Percentiles rank a stretch among this genome's conserved stretches.
These are phyloP conservation scores for Chrysogorgia sp. DNA, from an alignment of 92 coral and sea anemone species.

Conservation along the genomic window DNA sequence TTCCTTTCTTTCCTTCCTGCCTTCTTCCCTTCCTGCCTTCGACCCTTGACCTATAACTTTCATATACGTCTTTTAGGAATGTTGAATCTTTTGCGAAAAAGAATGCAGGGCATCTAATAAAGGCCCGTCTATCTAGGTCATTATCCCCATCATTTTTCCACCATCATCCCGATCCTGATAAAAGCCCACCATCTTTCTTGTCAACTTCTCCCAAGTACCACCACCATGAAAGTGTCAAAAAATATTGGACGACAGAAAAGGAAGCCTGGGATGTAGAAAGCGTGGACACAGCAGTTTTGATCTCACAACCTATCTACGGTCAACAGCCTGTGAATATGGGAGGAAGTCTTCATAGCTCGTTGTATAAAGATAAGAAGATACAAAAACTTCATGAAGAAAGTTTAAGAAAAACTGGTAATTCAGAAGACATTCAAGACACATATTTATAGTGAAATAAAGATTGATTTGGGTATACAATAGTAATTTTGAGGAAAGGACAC, in stretches of 20 bases:
- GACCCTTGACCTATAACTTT: no score
- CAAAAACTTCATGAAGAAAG: slow-evolving; percentile 72
- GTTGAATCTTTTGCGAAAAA: no score
- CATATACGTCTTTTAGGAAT: no score
- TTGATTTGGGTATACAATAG: no score
- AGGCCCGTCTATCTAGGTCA: slow-evolving; percentile 15
- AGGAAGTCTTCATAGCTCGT: slow-evolving; percentile 76
- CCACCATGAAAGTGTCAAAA: neutral
- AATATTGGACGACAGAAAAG: neutral
- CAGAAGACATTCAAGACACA: no score
- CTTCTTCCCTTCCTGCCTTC: no score
- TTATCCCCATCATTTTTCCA: slow-evolving; percentile 41
- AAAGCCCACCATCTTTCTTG: neutral
- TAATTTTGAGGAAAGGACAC: no score
- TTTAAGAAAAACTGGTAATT: slow-evolving; percentile 76
- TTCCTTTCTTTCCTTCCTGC: no score
- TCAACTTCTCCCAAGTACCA: neutral
- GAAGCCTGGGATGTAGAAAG: slow-evolving; percentile 73
- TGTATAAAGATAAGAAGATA: slow-evolving; percentile 76
- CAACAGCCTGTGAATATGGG: slow-evolving; percentile 94
- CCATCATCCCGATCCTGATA: neutral
- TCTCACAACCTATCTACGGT: slow-evolving; percentile 91
- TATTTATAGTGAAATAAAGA: no score
- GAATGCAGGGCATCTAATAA: neutral
- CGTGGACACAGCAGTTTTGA: slow-evolving; percentile 83